Evolutionary conservation across 2,797 vertebrate species (phyloP), one percentile per base, ranked within the genome.

Genomic region (Tapera naevia): DNA sequence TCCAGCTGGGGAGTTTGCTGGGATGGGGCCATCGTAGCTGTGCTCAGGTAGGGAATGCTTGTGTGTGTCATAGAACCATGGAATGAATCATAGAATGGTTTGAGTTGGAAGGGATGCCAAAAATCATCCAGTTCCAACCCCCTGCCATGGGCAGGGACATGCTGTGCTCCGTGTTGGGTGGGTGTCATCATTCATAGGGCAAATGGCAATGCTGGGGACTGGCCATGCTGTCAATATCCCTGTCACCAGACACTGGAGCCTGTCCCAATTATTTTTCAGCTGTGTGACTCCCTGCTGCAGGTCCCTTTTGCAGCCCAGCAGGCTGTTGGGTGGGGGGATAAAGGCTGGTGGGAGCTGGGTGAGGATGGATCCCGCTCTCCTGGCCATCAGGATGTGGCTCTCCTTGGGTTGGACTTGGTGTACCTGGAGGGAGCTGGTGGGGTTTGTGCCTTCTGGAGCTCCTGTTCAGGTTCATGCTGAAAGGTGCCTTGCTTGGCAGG

Each of bases 1-100:
- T 5, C 7, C 13, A 23, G 13, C 54, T 57, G 16, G 17, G 32
- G 8, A 19, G 17, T 4, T 17, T 5, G 9, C n/a, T 56, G 82
- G 13, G 22, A 3, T 5, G 13, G 39, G 24, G 22, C n/a, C 37
- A 8, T 19, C 0, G 0, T 5, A 46, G 46, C 58, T 19, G 32
- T 15, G 23, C 33, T 41, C 22, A 2, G 1, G 0, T 8, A 56
- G n/a, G 41, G 32, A 66, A 11, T 3, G 37, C 37, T 80, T 11
- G 30, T 5, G 13, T 22, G 4, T 3, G 13, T 22, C 16, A n/a
- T n/a, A n/a, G n/a, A n/a, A n/a, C n/a, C n/a, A n/a, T n/a, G n/a
- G n/a, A n/a, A n/a, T n/a, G n/a, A n/a, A n/a, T n/a, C n/a, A n/a
- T n/a, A n/a, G n/a, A n/a, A n/a, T n/a, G n/a, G n/a, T n/a, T n/a